Evolutionary conservation across 2,797 vertebrate species (phyloP), one percentile per base, ranked within the genome.

Genomic region (Spatula clypeata): DNA sequence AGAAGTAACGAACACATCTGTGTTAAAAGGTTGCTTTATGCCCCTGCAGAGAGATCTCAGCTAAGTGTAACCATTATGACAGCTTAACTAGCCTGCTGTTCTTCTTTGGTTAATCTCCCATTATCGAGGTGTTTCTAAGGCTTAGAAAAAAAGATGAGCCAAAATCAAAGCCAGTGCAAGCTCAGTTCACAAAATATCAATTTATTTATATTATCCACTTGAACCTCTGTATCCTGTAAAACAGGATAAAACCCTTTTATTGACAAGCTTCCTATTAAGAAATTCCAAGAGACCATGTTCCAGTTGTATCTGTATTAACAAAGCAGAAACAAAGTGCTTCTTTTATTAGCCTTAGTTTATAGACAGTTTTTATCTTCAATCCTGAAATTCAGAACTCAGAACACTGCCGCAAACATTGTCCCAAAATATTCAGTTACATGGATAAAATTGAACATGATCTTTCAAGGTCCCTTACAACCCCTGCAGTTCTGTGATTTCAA

Each of bases 41-140:
- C 32, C 79, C 65, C 54, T 65, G 73, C 87, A 79, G 86, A 67
- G 74, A 77, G 31, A 53, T 36, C 47, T 62, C 51, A 42, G 42
- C 66, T 88, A 87, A 15, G 36, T 54, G 58, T 51, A 66, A 66
- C 86, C 66, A 60, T 79, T 79, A 64, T 72, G 88, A 60, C 42
- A 66, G 73, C 73, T 94, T 91, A 95, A 91, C 86, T 26, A 71
- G 65, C 57, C 79, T 15, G 31, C 54, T 5, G 3, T 79, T 88
- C 81, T 81, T 66, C 55, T 76, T 65, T 76, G 83, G 67, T 94
- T 95, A 92, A 94, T 90, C 90, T 90, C 73, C 76, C 49, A 62
- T 88, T 86, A 77, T 54, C 27, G 61, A 53, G 54, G 3, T 74
- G 53, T 85, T 93, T 77, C 69, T 77, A 66, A 87, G 86, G 76